phyloP scores from a whole-genome alignment of 2,888 invertebrate species.

The Tineola bisselliella region DNA sequence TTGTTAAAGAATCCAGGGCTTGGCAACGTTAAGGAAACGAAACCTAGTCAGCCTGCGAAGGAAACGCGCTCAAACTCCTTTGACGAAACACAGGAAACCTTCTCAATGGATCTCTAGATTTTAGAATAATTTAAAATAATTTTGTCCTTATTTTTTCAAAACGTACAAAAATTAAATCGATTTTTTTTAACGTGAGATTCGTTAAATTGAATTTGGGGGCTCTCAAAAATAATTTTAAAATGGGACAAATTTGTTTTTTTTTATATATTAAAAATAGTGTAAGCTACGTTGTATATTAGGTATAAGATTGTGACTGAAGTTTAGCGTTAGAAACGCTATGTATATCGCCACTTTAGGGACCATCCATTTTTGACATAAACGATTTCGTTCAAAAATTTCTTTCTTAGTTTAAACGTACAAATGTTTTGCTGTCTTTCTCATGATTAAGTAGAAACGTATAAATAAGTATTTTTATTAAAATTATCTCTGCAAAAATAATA shows the following conservation, averaged over 20 bases:
- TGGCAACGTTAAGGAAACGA: constrained; percentile 32
- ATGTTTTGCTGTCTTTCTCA: too few species aligned
- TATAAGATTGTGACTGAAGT: constrained; percentile 38
- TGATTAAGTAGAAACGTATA: too few species aligned
- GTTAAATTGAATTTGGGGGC: too few species aligned
- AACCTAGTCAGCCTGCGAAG: constrained; percentile 28
- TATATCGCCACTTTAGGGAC: constrained; percentile 24
- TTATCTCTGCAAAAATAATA: background rate
- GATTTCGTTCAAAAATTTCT: too few species aligned
- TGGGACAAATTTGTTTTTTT: background rate
- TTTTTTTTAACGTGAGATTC: too few species aligned
- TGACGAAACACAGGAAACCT: constrained; percentile 61
- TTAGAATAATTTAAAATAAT: background rate
- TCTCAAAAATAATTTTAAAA: too few species aligned
- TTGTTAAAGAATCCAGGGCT: constrained; percentile 69
- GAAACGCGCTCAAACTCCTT: constrained; percentile 49
- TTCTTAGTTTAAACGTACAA: too few species aligned
- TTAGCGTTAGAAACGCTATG: constrained; percentile 49
- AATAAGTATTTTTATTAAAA: too few species aligned
- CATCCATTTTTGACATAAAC: too few species aligned
- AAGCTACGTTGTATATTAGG: background rate
- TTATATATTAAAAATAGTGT: background rate
- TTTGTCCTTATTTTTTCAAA: background rate
- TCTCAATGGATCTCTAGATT: constrained; percentile 61
- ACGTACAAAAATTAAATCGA: background rate